Percentiles rank a stretch among this genome's conserved stretches.
Conservation (phyloP, 1,140 invertebrate species). For the Lordiphosa collinella region DNA sequence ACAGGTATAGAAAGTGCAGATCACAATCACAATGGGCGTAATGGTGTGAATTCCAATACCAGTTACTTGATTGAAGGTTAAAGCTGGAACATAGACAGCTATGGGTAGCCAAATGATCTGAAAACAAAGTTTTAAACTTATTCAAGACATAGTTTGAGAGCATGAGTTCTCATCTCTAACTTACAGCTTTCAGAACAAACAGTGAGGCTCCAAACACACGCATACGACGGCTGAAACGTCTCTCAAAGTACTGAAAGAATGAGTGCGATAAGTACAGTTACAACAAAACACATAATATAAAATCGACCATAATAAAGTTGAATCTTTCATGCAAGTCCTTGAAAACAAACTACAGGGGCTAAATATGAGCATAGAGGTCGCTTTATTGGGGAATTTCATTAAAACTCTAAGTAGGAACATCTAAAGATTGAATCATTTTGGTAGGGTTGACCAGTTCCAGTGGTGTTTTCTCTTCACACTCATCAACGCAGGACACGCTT, state of each 20-base stretch:
- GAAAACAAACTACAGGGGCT: conserved; percentile 7
- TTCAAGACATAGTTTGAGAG: no score
- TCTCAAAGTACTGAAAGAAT: conserved; percentile 87
- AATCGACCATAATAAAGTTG: not conserved
- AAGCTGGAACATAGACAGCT: conserved; percentile 91
- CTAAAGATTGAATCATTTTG: conserved; percentile 3
- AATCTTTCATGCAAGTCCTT: conserved; percentile 9
- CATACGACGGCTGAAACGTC: conserved; percentile 87
- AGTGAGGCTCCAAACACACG: conserved; percentile 86
- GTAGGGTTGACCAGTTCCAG: not conserved
- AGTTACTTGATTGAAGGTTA: conserved; percentile 91
- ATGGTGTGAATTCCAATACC: conserved; percentile 90
- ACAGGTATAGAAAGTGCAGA: conserved; percentile 95
- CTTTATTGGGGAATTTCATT: not conserved
- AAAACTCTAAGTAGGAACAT: conserved; percentile 20
- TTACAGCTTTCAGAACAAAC: conserved; percentile 86
- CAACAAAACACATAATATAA: not conserved
- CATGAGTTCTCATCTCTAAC: conserved; percentile 55
- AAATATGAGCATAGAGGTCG: conserved; percentile 3
- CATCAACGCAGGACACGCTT: conserved; percentile 24
- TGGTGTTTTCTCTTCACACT: conserved; percentile 5
- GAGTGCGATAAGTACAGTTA: conserved; percentile 51
- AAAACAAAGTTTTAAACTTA: not conserved
- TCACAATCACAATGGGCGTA: conserved; percentile 89
- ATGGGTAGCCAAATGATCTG: conserved; percentile 83